These are phyloP conservation scores for Anabacerthia variegaticeps DNA, from an alignment of 2,797 vertebrate genomes.

Conservation along the genomic window DNA sequence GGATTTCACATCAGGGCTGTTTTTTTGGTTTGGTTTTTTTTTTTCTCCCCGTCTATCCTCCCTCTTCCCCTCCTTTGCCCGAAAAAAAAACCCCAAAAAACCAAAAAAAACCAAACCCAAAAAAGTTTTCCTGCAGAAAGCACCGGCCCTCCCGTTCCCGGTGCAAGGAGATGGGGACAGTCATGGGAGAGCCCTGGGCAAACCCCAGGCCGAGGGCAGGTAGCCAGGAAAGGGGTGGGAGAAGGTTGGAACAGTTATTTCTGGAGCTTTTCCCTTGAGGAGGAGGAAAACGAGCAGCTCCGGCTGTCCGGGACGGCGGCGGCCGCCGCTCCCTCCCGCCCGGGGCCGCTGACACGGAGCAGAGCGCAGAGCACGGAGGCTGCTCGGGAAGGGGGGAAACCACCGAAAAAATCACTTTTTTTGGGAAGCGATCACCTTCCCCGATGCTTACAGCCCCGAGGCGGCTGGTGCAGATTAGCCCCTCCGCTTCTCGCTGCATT, in stretches of 20 bases:
- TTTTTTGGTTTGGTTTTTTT: too few relatives aligned
- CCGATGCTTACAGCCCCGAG: neutral
- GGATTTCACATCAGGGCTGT: neutral
- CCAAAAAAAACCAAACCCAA: neutral
- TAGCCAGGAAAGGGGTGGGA: neutral
- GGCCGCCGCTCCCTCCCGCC: neutral
- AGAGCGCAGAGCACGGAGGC: neutral
- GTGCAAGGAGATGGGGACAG: neutral
- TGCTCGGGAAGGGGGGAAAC: accelerated
- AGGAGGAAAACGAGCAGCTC: neutral
- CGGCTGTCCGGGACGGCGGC: neutral
- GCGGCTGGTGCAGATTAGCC: neutral
- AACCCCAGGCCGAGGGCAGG: neutral
- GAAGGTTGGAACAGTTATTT: neutral
- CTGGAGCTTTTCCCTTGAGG: neutral
- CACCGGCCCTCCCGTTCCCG: neutral
- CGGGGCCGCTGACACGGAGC: neutral
- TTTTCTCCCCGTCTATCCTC: too few relatives aligned
- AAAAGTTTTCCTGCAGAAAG: neutral
- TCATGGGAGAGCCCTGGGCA: neutral
- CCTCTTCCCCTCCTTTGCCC: neutral
- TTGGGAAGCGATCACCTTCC: neutral
- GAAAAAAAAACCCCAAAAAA: neutral
- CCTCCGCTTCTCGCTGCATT: neutral
- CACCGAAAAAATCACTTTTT: neutral